phyloP scores from a whole-genome alignment of 2,888 invertebrate genomes.

The Pristionchus exspectatus region DNA sequence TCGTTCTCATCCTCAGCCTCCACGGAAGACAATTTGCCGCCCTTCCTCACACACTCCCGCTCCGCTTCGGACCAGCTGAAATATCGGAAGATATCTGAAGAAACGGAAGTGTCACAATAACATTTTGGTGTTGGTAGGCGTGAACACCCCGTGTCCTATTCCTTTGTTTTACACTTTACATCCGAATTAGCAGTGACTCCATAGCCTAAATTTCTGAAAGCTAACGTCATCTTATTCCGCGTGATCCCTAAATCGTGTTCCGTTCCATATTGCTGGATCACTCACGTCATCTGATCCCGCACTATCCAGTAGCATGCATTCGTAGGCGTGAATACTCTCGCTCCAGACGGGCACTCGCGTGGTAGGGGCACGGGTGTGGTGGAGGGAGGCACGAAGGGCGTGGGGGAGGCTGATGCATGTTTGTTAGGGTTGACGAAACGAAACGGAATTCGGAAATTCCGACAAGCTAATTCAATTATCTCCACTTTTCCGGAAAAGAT shows the following conservation, averaged over 20 bases:
- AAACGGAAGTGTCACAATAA: too few relatives aligned
- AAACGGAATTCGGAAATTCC: too few relatives aligned
- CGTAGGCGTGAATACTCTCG: conserved; percentile 25
- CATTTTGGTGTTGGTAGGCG: too few relatives aligned
- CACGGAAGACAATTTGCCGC: conserved; percentile 34
- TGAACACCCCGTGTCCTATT: too few relatives aligned
- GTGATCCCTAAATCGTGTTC: too few relatives aligned
- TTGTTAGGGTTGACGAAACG: too few relatives aligned
- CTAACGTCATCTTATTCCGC: too few relatives aligned
- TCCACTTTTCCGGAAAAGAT: too few relatives aligned
- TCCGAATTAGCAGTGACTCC: too few relatives aligned
- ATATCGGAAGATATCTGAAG: not conserved
- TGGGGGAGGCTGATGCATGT: conserved; percentile 37
- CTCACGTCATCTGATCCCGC: conserved; percentile 35
- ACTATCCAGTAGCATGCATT: conserved; percentile 39
- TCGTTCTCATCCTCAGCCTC: conserved; percentile 47
- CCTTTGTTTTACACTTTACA: too few relatives aligned
- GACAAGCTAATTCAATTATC: too few relatives aligned
- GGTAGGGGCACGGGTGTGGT: conserved; percentile 21
- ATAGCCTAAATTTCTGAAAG: too few relatives aligned
- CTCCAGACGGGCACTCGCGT: not conserved
- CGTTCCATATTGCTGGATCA: not conserved
- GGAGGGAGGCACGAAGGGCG: conserved; percentile 37
- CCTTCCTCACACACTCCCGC: conserved; percentile 17
- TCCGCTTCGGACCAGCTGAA: conserved; percentile 51